These are phyloP conservation scores for Thalassarche chlororhynchos DNA, from an alignment of 2,113 vertebrate genomes.

Conservation along the genomic window DNA sequence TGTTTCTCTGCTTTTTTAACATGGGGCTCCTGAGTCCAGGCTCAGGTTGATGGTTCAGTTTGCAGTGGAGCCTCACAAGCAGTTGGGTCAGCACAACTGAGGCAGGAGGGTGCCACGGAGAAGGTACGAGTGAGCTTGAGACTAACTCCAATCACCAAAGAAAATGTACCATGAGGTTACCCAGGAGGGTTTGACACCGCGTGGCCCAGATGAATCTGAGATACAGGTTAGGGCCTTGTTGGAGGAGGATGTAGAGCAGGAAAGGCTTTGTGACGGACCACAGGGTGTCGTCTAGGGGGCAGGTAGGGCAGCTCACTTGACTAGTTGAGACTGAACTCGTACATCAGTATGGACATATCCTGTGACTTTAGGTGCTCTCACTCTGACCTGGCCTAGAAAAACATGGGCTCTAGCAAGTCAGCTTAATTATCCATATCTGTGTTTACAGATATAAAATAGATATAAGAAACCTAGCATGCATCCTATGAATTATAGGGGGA, in stretches of 20 bases:
- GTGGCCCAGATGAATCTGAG: fast-evolving
- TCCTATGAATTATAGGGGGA: background rate
- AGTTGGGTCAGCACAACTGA: background rate
- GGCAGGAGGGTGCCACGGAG: background rate
- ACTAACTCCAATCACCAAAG: background rate
- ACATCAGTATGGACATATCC: background rate
- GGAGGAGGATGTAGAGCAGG: background rate
- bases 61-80: background rate
- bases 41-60: background rate
- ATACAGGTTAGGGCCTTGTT: background rate
- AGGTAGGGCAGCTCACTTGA: background rate
- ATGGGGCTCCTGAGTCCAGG: background rate
- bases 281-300: background rate
- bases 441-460: background rate
- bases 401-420: background rate
- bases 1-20: background rate
- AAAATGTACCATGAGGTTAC: background rate
- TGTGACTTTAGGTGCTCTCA: background rate
- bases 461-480: background rate
- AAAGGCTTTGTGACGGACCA: background rate
- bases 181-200: fast-evolving
- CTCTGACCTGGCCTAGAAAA: background rate
- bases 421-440: background rate
- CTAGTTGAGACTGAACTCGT: background rate
- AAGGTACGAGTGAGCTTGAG: background rate